Conservation (phyloP, 2,797 vertebrate species). For the Thunnus albacares region DNA sequence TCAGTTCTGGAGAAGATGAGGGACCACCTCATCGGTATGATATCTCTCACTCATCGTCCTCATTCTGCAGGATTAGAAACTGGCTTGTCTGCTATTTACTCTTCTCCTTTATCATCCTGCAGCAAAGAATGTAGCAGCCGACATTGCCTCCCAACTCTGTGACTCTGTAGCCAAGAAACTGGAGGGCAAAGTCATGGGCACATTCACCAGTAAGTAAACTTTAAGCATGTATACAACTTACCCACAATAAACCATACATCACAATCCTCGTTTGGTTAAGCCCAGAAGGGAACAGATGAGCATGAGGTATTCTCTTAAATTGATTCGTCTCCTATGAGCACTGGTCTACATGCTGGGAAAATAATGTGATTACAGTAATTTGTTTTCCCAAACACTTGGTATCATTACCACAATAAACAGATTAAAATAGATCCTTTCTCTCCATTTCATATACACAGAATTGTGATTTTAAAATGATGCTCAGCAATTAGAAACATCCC, state of each 20-base stretch:
- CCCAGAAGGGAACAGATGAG: no score
- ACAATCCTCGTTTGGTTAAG: no score
- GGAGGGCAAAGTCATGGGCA: conserved; percentile 99
- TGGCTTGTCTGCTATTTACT: not conserved
- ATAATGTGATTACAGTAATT: conserved; percentile 37
- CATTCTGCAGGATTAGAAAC: not conserved
- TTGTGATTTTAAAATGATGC: not conserved
- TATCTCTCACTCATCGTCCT: not conserved
- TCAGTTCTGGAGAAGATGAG: conserved; percentile 97
- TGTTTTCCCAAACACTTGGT: not conserved
- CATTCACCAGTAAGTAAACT: conserved; percentile 95
- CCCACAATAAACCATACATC: not conserved
- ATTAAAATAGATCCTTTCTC: not conserved
- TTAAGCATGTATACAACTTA: not conserved
- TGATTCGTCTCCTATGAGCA: no score
- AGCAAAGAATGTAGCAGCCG: conserved; percentile 99
- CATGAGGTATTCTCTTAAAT: no score
- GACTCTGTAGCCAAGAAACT: conserved; percentile 97
- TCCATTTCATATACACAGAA: not conserved
- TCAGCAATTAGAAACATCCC: not conserved
- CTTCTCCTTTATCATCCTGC: conserved; percentile 8
- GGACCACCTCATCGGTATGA: conserved; percentile 94
- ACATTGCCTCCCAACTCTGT: conserved; percentile 95
- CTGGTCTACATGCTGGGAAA: not conserved
- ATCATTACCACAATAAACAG: not conserved